A percentile compares a stretch with the other conserved stretches of the same genome.
Conservation (phyloP, 2,113 vertebrate species). For the Mystacornis crossleyi region DNA sequence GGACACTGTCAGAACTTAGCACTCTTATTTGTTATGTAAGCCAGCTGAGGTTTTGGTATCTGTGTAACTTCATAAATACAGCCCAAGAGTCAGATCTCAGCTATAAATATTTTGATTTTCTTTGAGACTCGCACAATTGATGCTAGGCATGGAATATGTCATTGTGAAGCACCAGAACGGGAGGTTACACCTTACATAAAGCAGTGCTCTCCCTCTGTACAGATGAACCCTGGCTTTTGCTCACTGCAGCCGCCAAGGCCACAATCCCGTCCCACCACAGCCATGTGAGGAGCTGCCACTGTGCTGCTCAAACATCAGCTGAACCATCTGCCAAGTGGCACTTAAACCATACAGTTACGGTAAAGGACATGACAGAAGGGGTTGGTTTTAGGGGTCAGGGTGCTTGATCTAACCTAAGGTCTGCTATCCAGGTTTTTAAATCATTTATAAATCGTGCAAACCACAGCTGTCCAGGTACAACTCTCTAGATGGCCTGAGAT, state of each 20-base stretch:
- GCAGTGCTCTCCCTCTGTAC: not conserved
- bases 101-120: not conserved
- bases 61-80: not conserved
- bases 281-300: not conserved
- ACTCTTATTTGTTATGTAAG: too few relatives aligned
- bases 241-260: not conserved
- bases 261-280: not conserved
- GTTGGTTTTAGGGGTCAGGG: not conserved
- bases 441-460: not conserved
- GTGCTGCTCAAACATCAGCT: not conserved
- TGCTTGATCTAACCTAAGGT: not conserved
- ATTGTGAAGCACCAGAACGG: not conserved
- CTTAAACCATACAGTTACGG: rapidly evolving
- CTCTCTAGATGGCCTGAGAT: not conserved
- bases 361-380: not conserved
- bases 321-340: not conserved
- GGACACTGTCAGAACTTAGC: too few relatives aligned
- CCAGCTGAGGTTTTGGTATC: not conserved
- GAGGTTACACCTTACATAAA: not conserved
- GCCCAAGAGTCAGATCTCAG: not conserved
- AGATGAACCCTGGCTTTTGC: not conserved
- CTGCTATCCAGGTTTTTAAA: not conserved
- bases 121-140: not conserved
- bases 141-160: not conserved
- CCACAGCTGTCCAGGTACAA: not conserved